Base-by-base conservation (phyloP, 2,888 invertebrate species). In the Hydrotaea cyrtoneurina region DNA sequence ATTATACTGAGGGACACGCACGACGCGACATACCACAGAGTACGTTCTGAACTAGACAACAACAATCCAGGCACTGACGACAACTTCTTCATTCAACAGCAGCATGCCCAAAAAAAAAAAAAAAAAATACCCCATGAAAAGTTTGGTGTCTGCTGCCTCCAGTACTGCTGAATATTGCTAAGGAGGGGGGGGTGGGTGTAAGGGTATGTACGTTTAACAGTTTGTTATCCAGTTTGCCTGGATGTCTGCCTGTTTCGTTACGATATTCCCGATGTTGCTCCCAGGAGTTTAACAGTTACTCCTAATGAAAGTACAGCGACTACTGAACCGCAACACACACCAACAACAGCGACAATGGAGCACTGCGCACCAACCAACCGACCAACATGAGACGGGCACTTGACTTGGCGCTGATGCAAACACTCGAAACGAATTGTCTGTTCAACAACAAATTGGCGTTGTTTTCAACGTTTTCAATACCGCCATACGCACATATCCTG, bases 61-160 rank as follows among this genome's bases (percentile, higher is more conserved):
- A 91, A 89, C 90, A 89, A 91, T 91, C 91, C 91, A 90, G 91
- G 91, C 91, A 91, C 91, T 91, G 88, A 90, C 23, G 15, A 26
- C 15, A n/a, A 88, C 83, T 50, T 71, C 79, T 66, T 80, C 55
- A 50, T 75, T 75, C 80, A 55, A 36, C 39, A 78, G 46, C 43
- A 69, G 77, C 78, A 72, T 62, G 72, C 64, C 53, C 71, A 57
- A 26, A 13, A 11, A 23, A 26, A 21, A 66, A 10, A n/a, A n/a
- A n/a, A 64, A 39, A 73, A 39, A 31, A 62, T 5, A 43, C 74
- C 11, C 43, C n/a, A 15, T 50, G 50, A 50, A 50, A 50, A 50
- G 50, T 50, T n/a, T 21, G 10, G 10, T 23, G 55, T 21, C 55
- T 55, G 59, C 26, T 59, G 26, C 15, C 59, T 59, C 26, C 26